Base-by-base conservation (phyloP, 2,888 invertebrate species). In the Pollenia angustigena region DNA sequence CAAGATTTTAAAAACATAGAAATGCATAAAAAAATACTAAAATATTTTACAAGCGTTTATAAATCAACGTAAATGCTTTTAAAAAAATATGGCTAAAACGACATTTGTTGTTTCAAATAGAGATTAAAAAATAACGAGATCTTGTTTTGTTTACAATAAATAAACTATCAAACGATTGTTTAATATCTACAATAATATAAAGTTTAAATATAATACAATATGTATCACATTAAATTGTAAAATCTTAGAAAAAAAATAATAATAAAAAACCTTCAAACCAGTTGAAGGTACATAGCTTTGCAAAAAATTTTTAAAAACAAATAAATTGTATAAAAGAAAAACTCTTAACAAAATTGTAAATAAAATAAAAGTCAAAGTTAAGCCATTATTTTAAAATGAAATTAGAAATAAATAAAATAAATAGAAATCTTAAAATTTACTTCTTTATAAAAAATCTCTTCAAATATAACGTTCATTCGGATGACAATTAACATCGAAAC, bases 401-500 rank as follows among this genome's bases (percentile, higher is more conserved):
- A 9, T 23, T 11, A 56, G 40, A 16, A 11, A 14, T 46, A 62
- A 52, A 74, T 32, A 44, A n/a, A 66, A 68, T 23, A 40, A 58
- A 40, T 66, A 40, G 50, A 54, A 16, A 50, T 11, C 8, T n/a
- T 23, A 66, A 14, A 66, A 32, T 11, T 52, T 52, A 32, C 32
- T 44, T 40, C 14, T 60, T 79, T 46, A 16, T 50, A 44, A 72
- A 74, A 48, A 32, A 54, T 16, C 18, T 11, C 10, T 60, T 72
- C 12, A 52, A 52, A 79, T 74, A 68, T 46, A 48, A 74, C 79
- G 62, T 64, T 69, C 48, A 48, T 54, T 75, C 44, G 23, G 60
- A 18, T 69, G 58, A 18, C 32, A 48, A 4, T 32, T 40, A 0
- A n/a, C 14, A 23, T 79, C 42, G 12, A 23, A 58, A 1, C 50